These are phyloP conservation scores for Cossypha niveicapilla DNA, from an alignment of 2,797 vertebrate species.

Conservation along the genomic window DNA sequence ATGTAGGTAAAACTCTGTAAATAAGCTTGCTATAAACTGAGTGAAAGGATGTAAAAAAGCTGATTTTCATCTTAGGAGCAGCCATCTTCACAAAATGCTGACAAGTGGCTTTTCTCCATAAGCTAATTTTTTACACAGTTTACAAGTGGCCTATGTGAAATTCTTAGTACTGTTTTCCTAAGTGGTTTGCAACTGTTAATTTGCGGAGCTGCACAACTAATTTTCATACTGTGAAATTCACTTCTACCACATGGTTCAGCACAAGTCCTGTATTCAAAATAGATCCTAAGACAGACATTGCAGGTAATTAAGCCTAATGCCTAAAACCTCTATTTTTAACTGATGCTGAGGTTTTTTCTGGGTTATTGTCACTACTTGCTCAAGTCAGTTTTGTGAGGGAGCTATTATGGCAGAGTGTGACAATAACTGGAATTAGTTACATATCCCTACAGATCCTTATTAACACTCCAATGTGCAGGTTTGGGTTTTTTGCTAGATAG, in stretches of 20 bases:
- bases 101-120: background rate
- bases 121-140: background rate
- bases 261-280: background rate
- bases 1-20: background rate
- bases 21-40: background rate
- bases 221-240: background rate
- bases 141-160: background rate
- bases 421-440: background rate
- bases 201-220: background rate
- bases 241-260: background rate
- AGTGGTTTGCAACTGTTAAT: background rate
- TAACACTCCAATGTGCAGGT: background rate
- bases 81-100: background rate
- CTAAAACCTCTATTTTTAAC: background rate
- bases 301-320: background rate
- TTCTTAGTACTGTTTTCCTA: background rate
- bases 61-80: background rate
- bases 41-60: background rate
- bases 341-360: background rate
- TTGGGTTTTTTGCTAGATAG: background rate
- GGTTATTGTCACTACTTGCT: background rate
- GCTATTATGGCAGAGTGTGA: background rate
- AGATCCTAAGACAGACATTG: background rate
- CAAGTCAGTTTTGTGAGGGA: background rate
- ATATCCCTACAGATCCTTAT: background rate